A percentile compares a stretch with the other conserved stretches of the same genome.
Evolutionary conservation across 2,888 invertebrate genomes (phyloP).

Genomic region (Polydrusus tereticollis): DNA sequence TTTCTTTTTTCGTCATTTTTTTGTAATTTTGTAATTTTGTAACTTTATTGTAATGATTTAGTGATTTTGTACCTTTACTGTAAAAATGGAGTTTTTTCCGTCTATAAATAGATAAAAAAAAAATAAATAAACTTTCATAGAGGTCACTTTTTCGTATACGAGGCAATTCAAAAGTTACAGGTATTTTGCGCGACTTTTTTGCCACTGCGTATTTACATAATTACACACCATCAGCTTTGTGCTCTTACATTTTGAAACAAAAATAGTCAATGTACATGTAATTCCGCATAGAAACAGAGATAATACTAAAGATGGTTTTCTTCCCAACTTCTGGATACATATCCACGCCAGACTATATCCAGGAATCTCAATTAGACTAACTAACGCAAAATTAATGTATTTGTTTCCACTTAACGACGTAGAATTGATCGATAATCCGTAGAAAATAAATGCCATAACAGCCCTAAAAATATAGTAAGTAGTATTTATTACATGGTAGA

Average conservation of each 20-base stretch:
- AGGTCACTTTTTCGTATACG: too few species aligned
- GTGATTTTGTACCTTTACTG: too few species aligned
- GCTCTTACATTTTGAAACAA: slow-evolving; percentile 67
- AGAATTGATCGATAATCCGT: slow-evolving; percentile 77
- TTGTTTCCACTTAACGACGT: slow-evolving; percentile 77
- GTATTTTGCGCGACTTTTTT: too few species aligned
- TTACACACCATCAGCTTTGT: background rate
- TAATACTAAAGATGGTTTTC: slow-evolving; percentile 68
- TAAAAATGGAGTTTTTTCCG: too few species aligned
- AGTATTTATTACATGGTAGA: slow-evolving; percentile 22
- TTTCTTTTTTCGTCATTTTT: too few species aligned
- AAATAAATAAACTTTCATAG: too few species aligned
- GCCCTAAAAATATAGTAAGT: slow-evolving; percentile 64
- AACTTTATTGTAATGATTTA: too few species aligned
- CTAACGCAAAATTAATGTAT: slow-evolving; percentile 76
- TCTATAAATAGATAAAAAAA: too few species aligned
- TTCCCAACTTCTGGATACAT: slow-evolving; percentile 69
- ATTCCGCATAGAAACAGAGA: slow-evolving; percentile 67
- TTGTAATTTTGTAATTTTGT: too few species aligned
- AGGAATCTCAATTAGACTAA: slow-evolving; percentile 74
- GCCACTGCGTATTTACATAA: too few species aligned
- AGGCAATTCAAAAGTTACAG: too few species aligned
- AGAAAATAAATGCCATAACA: slow-evolving; percentile 77
- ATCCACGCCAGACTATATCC: slow-evolving; percentile 72
- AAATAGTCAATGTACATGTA: slow-evolving; percentile 71